Evolutionary conservation across 2,113 vertebrate genomes (phyloP), one percentile per base, ranked within the genome.

Genomic region (Hemichromis elongatus): DNA sequence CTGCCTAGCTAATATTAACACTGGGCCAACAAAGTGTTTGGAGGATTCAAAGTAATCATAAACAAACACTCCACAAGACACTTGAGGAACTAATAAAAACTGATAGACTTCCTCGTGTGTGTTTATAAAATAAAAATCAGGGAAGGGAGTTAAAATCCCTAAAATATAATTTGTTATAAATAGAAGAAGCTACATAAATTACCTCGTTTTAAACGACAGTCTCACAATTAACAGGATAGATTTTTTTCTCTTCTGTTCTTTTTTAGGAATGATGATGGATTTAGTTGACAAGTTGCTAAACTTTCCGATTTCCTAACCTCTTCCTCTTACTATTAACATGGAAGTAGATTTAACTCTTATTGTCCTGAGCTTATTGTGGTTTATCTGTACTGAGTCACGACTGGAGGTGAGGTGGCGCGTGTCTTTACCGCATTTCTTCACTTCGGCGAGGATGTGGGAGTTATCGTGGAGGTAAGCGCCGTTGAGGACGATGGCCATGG

Each of bases 401-500:
- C 9, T 55, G 42, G 26, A 78, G 13, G 30, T 1, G 0, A 3
- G 6, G 86, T 28, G 42, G 9, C 68, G 5, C 47, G 4, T 13
- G 33, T 81, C 26, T 84, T 97, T 93, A 99, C 98, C 98, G 0
- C 98, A 99, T 45, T 79, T 50, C 2, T 95, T 87, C 80, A 99
- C 97, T 0, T 90, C 88, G 1, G 0, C 82, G 7, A 99, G 97
- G 0, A 96, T 95, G 95, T 99, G 98, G 5, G 93, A 91, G 89
- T 94, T 92, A 0, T 97, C 92, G 2, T 93, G 95, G 73, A 99
- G 93, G 90, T 96, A 95, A 3, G 30, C 3, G 45, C 97, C 96
- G 91, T 98, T 96, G 90, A 99, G 96, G 94, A 99, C 97, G 90
- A 98, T 96, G 59, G 95, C 37, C 96, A 97, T 98, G 82, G 98